Conservation (phyloP, 2,888 invertebrate genomes). For the Napeogenes inachia region DNA sequence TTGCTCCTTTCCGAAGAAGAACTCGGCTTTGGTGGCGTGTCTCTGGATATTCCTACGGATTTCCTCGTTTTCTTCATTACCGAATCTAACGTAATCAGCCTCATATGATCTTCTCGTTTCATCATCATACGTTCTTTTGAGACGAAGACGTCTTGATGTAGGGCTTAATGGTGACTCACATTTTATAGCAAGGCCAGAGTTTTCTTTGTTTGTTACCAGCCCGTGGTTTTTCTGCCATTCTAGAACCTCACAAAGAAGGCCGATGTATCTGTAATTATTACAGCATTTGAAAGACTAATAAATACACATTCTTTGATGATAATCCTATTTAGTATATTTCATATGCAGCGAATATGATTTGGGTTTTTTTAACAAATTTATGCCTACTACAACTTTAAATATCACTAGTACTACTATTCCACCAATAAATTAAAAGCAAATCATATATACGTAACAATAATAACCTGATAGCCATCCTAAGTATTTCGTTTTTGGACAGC, state of each 20-base stretch:
- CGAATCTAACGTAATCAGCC: slow-evolving; percentile 47
- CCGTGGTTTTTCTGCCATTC: slow-evolving; percentile 88
- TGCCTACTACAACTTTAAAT: no score
- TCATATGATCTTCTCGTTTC: slow-evolving; percentile 53
- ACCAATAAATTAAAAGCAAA: no score
- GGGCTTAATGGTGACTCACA: slow-evolving; percentile 70
- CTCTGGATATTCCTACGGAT: slow-evolving; percentile 42
- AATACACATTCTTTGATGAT: no score
- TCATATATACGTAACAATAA: not conserved
- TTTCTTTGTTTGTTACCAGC: slow-evolving; percentile 66
- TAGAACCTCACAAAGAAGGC: slow-evolving; percentile 88
- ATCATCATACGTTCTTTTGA: slow-evolving; percentile 58
- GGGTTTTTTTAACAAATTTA: no score
- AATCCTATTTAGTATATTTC: no score
- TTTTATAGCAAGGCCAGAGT: slow-evolving; percentile 71
- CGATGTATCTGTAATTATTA: slow-evolving; percentile 83
- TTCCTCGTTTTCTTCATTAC: slow-evolving; percentile 68
- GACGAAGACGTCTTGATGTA: slow-evolving; percentile 50
- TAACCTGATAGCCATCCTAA: slow-evolving; percentile 93
- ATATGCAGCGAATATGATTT: no score
- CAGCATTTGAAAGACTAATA: no score
- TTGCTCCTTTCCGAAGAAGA: slow-evolving; percentile 60
- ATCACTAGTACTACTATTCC: no score
- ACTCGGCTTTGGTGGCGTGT: slow-evolving; percentile 43
- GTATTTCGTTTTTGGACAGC: slow-evolving; percentile 96